These are phyloP conservation scores for Theristicus caerulescens DNA, from an alignment of 2,113 vertebrate species.

Conservation along the genomic window DNA sequence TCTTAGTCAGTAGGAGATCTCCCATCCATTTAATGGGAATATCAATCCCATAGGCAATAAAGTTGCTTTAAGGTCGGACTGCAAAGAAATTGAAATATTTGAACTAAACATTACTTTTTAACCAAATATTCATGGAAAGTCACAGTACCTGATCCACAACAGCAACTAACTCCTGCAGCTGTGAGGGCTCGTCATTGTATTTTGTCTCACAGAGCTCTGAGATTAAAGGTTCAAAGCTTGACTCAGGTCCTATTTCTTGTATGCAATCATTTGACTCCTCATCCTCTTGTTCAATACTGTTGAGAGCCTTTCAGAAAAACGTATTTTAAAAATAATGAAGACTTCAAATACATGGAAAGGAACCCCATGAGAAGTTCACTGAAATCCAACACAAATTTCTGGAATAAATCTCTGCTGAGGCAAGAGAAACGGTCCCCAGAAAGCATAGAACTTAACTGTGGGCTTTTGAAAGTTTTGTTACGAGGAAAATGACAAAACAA, in stretches of 20 bases:
- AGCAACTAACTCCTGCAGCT: slow-evolving; percentile 84
- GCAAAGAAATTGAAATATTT: background rate
- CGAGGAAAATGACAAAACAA: background rate
- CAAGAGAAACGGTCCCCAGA: background rate
- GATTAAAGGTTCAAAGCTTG: slow-evolving; percentile 42
- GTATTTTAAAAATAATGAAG: background rate
- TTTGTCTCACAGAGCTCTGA: slow-evolving; percentile 51
- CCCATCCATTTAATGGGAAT: background rate
- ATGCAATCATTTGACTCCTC: background rate
- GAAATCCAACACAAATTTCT: background rate
- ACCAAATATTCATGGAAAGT: background rate
- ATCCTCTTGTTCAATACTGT: slow-evolving; percentile 83
- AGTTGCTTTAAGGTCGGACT: background rate
- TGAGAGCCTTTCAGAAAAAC: slow-evolving; percentile 80
- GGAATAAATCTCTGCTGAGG: background rate
- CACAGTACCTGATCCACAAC: slow-evolving; percentile 87
- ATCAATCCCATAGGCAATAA: background rate
- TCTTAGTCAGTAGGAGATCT: background rate
- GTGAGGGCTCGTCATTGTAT: slow-evolving; percentile 76
- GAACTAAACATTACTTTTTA: background rate
- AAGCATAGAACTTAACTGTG: background rate
- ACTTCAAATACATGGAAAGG: background rate
- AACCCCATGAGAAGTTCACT: background rate
- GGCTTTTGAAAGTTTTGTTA: background rate
- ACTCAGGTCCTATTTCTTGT: slow-evolving; percentile 11